Conservation (phyloP, 2,797 vertebrate genomes). For the Toxotes lorentzi region DNA sequence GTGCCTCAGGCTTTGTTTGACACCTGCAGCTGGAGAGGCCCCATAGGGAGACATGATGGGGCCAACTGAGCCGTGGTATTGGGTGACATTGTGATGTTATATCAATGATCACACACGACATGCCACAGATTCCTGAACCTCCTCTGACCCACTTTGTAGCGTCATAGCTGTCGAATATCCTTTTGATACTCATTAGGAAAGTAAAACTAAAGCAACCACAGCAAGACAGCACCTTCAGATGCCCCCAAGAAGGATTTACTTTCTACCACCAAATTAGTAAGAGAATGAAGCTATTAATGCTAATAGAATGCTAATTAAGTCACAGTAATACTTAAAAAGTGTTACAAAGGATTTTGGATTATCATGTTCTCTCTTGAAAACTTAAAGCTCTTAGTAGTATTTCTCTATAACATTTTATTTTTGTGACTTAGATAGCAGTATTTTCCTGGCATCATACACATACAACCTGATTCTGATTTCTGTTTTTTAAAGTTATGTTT, state of each 20-base stretch:
- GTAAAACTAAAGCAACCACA: slow-evolving; percentile 27
- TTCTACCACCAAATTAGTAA: neutral
- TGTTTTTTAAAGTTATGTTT: neutral
- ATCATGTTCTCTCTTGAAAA: neutral
- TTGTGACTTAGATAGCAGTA: neutral
- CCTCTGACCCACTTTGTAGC: slow-evolving; percentile 47
- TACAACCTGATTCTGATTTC: neutral
- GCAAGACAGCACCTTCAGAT: neutral
- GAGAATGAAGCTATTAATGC: neutral
- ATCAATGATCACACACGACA: slow-evolving; percentile 39
- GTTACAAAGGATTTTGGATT: neutral
- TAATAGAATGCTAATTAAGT: neutral
- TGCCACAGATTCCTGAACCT: slow-evolving; percentile 58
- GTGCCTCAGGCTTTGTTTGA: slow-evolving; percentile 50
- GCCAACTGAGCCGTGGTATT: slow-evolving; percentile 17
- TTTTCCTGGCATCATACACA: neutral
- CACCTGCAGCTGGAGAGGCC: slow-evolving; percentile 50
- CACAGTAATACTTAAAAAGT: neutral
- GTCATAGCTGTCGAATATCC: slow-evolving; percentile 15
- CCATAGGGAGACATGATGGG: slow-evolving; percentile 15
- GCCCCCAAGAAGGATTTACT: neutral
- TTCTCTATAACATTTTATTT: neutral
- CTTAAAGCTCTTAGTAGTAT: neutral
- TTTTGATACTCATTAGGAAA: slow-evolving; percentile 13
- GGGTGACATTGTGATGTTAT: slow-evolving; percentile 36